A percentile compares a stretch with the other conserved stretches of the same genome.
phyloP scores from a whole-genome alignment of 2,113 vertebrate genomes.

The Sitta europaea region DNA sequence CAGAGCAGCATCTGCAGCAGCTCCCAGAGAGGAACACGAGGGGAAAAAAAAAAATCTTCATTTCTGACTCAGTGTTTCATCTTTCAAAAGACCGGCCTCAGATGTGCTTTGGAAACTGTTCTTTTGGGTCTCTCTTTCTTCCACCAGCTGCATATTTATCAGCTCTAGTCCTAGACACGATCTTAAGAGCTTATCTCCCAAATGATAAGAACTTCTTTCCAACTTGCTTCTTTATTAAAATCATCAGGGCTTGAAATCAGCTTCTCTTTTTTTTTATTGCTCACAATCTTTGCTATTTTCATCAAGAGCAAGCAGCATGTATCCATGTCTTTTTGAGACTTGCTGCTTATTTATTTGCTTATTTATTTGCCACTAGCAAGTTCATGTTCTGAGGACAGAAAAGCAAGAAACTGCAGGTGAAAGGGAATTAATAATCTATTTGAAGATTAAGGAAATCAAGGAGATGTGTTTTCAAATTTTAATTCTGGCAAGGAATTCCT shows the following conservation, averaged over 20 bases:
- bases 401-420: background rate
- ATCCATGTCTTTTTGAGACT: background rate
- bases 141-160: background rate
- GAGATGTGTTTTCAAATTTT: background rate
- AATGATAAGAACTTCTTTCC: background rate
- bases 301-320: background rate
- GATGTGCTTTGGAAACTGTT: background rate
- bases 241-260: background rate
- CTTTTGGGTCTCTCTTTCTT: background rate
- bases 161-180: background rate
- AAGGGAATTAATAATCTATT: background rate
- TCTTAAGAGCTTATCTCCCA: background rate
- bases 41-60: background rate
- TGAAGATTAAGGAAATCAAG: background rate
- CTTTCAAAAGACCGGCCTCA: background rate
- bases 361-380: background rate
- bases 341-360: background rate
- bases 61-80: background rate
- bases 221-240: background rate
- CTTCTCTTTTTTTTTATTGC: background rate
- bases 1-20: background rate
- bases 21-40: background rate
- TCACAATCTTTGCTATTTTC: background rate
- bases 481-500: background rate
- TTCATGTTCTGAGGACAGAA: background rate